Percentiles rank a stretch among this genome's conserved stretches.
Evolutionary conservation across 1,140 invertebrate genomes (phyloP).

Genomic region (Anoplolepis gracilipes): DNA sequence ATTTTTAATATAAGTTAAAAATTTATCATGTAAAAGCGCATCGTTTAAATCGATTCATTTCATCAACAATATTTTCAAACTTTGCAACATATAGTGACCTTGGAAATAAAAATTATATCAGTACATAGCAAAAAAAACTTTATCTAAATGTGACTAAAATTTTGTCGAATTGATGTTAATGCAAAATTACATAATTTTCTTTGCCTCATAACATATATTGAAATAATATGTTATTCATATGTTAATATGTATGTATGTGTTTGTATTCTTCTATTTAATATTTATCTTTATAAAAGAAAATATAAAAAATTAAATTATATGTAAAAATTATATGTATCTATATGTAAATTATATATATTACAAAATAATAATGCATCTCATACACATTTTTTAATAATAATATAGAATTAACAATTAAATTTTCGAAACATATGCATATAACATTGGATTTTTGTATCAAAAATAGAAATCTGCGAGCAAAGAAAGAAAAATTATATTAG

Average conservation of each 20-base stretch:
- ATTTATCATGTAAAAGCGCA: not conserved
- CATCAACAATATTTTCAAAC: constrained; percentile 5
- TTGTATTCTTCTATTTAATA: not conserved
- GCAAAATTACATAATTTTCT: not conserved
- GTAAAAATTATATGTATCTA: no score
- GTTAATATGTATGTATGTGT: not conserved
- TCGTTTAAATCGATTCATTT: constrained; percentile 15
- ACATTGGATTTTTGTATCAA: not conserved
- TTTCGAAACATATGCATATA: not conserved
- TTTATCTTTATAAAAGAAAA: no score
- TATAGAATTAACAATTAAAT: not conserved
- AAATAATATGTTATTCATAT: not conserved
- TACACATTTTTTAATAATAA: not conserved
- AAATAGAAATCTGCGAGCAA: not conserved
- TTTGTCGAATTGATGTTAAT: not conserved
- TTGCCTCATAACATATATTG: not conserved
- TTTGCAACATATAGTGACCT: not conserved
- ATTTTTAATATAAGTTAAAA: not conserved
- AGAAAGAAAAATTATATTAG: not conserved
- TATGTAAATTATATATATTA: no score
- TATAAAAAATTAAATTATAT: no score
- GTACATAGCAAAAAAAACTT: not conserved
- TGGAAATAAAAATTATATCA: constrained; percentile 18
- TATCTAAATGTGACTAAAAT: not conserved
- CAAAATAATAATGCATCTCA: no score